Evolutionary conservation across 2,888 invertebrate species (phyloP), one percentile per base, ranked within the genome.

Genomic region (Peribatodes rhomboidaria): DNA sequence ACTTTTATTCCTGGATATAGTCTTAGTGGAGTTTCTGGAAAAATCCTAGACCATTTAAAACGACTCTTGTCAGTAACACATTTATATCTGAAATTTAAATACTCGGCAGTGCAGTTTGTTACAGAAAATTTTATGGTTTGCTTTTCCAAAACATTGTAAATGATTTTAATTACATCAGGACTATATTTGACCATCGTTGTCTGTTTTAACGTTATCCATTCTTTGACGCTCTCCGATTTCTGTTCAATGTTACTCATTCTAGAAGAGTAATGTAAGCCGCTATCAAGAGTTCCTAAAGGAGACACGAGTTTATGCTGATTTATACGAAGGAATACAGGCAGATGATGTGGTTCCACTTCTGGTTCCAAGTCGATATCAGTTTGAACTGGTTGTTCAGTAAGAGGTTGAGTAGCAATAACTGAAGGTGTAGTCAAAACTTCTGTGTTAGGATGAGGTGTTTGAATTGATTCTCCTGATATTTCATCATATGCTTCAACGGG

Each of bases 291-390:
- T 33, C 57, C 65, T 4, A 84, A 47, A 22, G 84, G 77, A 16
- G 89, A 86, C 61, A 89, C 27, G 0, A 76, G 46, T 73, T 83
- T 85, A 72, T 90, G 89, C 62, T 67, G 78, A 74, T 90, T 90
- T 16, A 81, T 78, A 54, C 67, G 73, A 41, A 88, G 74, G 56
- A 59, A 60, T n/a, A 69, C 42, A 39, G 87, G 90, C 50, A 86
- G 77, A 69, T 72, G 69, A 11, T 70, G 63, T 41, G 63, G 37
- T 53, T 64, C 67, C 2, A 61, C 20, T 57, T 70, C 70, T 6
- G 60, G 60, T 49, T 77, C 76, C 27, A 47, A 58, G 16, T 73
- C 78, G n/a, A 61, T 56, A 37, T 78, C 70, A 8, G 64, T 41
- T 66, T 70, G 77, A 11, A 60, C 42, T 46, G 64, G 55, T 39